Evolutionary conservation across 2,888 invertebrate species (phyloP).

Genomic region (Aporophyla lueneburgensis): DNA sequence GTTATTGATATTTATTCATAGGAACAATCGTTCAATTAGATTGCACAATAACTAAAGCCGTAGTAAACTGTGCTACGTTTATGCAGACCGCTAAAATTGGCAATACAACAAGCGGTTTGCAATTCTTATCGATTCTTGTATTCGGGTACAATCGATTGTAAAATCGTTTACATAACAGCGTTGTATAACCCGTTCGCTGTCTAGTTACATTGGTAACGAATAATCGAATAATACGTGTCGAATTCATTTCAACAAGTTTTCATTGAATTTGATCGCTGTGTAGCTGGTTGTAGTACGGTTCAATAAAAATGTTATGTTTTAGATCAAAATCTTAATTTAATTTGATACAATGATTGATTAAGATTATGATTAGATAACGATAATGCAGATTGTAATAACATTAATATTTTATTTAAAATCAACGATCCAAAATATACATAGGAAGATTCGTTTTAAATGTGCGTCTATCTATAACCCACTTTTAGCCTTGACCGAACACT

Average conservation of each 20-base stretch:
- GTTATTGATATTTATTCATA: constrained; percentile 12
- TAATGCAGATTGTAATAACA: not conserved
- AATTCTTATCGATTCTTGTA: constrained; percentile 31
- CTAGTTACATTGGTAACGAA: constrained; percentile 33
- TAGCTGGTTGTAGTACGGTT: not conserved
- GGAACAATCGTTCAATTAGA: constrained; percentile 38
- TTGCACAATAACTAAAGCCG: constrained; percentile 34
- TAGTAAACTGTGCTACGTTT: constrained; percentile 20
- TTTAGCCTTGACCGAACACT: not conserved
- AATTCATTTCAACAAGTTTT: constrained; percentile 54
- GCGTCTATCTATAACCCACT: too few species aligned
- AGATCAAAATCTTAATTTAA: constrained; percentile 30
- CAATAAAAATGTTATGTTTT: constrained; percentile 1
- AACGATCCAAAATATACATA: not conserved
- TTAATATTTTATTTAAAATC: not conserved
- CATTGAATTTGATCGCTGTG: constrained; percentile 16
- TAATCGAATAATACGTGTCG: constrained; percentile 44
- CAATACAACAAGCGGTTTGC: constrained; percentile 24
- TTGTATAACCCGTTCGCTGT: constrained; percentile 54
- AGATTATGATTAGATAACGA: constrained; percentile 10
- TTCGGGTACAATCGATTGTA: constrained; percentile 44
- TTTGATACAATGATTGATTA: not conserved
- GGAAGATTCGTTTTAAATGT: not conserved
- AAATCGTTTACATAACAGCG: constrained; percentile 54
- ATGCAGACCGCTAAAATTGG: constrained; percentile 18